These are phyloP conservation scores for Hoplodrina blanda DNA, from an alignment of 2,888 invertebrate species.

Conservation along the genomic window DNA sequence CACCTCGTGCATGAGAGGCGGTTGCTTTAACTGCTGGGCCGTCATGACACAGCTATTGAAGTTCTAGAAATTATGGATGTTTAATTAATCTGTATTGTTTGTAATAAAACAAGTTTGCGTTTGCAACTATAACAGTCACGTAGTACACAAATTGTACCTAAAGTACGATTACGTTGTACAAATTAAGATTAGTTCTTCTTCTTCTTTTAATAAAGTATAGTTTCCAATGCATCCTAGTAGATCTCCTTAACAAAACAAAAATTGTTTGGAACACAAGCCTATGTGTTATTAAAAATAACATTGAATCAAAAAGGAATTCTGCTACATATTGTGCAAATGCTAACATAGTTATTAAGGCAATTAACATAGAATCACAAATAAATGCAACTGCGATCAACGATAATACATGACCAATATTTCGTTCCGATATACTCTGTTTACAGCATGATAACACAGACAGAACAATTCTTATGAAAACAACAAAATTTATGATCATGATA, in stretches of 20 bases:
- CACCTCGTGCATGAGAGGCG: no score
- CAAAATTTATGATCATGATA: conserved; percentile 22
- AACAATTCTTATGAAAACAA: conserved; percentile 45
- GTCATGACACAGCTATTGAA: no score
- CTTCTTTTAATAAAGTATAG: conserved; percentile 22
- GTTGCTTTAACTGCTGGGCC: no score
- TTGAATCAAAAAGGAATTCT: background rate
- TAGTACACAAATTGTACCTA: background rate
- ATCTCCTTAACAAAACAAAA: conserved; percentile 41
- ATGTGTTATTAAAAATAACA: conserved; percentile 20
- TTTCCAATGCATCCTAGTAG: conserved; percentile 41
- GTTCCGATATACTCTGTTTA: conserved; percentile 32
- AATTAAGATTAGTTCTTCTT: conserved; percentile 1
- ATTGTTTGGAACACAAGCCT: conserved; percentile 44
- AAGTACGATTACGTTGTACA: background rate
- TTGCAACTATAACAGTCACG: no score
- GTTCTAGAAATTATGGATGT: no score
- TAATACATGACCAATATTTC: conserved; percentile 39
- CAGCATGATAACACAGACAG: conserved; percentile 46
- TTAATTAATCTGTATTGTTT: no score
- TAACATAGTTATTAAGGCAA: conserved; percentile 9
- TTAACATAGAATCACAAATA: conserved; percentile 44
- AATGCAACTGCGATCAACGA: conserved; percentile 50
- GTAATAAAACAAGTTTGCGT: no score
- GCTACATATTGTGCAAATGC: accelerated